phyloP scores from a whole-genome alignment of 2,888 invertebrate species.

The Choreutis nemorana region DNA sequence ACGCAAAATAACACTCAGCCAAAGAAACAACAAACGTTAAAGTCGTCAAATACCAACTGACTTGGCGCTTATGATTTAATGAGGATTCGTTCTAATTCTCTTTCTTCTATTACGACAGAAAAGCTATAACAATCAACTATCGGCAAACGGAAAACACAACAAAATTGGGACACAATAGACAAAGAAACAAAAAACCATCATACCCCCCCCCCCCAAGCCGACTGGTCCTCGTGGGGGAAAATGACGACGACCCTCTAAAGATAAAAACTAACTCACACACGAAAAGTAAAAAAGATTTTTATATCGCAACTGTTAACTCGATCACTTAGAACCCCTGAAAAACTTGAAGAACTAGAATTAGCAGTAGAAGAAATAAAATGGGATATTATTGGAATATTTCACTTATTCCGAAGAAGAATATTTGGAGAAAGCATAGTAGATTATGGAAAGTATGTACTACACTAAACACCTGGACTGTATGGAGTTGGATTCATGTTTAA shows the following conservation, averaged over 20 bases:
- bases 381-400: slow-evolving; percentile 2
- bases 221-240: not conserved
- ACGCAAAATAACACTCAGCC: slow-evolving; percentile 1
- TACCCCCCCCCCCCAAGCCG: too few relatives aligned
- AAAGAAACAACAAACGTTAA: slow-evolving; percentile 1
- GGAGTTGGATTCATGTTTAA: slow-evolving; percentile 1
- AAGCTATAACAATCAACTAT: slow-evolving; percentile 4
- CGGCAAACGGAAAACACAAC: slow-evolving; percentile 4
- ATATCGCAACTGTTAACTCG: not conserved
- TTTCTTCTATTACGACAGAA: not conserved
- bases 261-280: not conserved
- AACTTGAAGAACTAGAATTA: slow-evolving; percentile 3
- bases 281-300: too few relatives aligned
- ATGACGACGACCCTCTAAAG: not conserved
- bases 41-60: not conserved
- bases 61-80: slow-evolving; percentile 1
- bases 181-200: slow-evolving; percentile 1
- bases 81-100: slow-evolving; percentile 3
- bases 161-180: not conserved
- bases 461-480: slow-evolving; percentile 3
- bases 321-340: not conserved
- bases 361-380: slow-evolving; percentile 4
- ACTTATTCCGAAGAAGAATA: slow-evolving; percentile 2
- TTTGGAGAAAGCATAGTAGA: slow-evolving; percentile 3
- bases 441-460: slow-evolving; percentile 2